A percentile compares a stretch with the other conserved stretches of the same genome.
Conservation (phyloP, 2,888 invertebrate species). For the Bembecia ichneumoniformis region DNA sequence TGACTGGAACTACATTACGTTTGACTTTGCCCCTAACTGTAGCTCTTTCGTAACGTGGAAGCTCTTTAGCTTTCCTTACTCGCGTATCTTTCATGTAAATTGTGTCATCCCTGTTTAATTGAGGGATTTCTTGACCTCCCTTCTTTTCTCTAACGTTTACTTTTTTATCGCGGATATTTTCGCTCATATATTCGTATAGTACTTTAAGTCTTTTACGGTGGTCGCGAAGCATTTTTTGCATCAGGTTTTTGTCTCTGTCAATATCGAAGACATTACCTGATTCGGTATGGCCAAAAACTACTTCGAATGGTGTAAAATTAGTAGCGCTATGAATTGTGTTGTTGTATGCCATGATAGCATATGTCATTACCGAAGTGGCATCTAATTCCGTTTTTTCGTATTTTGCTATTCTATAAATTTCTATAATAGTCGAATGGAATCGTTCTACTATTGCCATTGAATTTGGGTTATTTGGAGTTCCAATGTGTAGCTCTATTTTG, state of each 20-base stretch:
- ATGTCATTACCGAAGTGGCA: conserved; percentile 17
- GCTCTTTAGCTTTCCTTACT: too few species aligned
- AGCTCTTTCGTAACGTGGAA: too few species aligned
- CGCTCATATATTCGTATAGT: conserved; percentile 11
- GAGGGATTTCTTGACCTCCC: too few species aligned
- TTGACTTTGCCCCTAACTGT: too few species aligned
- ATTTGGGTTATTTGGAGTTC: too few species aligned
- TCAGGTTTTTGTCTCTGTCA: conserved; percentile 13
- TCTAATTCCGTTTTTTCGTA: conserved; percentile 14
- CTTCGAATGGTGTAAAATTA: conserved; percentile 17
- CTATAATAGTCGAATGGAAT: conserved; percentile 16
- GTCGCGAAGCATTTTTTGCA: conserved; percentile 12
- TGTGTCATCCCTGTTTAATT: too few species aligned
- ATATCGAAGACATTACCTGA: conserved; percentile 3
- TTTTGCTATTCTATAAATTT: conserved; percentile 20
- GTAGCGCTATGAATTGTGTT: conserved; percentile 13
- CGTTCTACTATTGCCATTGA: conserved; percentile 20
- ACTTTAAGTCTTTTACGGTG: conserved; percentile 13
- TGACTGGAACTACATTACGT: too few species aligned
- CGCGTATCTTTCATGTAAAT: too few species aligned
- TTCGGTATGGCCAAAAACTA: conserved; percentile 18
- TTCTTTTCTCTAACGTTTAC: too few species aligned
- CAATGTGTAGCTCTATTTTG: too few species aligned
- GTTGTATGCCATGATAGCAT: conserved; percentile 18
- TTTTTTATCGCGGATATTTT: conserved; percentile 8